phyloP scores from a whole-genome alignment of 2,113 vertebrate genomes.

The Sorex fumeus region DNA sequence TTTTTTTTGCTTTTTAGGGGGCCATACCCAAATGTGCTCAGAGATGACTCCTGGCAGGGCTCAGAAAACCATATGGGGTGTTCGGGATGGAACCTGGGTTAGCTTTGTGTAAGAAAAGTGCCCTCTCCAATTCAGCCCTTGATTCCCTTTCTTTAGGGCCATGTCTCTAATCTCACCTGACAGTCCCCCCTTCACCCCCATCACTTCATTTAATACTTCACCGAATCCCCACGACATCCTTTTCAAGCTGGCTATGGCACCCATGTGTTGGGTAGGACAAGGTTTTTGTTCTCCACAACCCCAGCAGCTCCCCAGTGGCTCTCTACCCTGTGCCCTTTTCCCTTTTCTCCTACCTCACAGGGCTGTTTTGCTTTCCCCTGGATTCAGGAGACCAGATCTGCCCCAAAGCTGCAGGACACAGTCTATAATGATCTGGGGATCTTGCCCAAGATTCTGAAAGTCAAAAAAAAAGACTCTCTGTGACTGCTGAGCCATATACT shows the following conservation, averaged over 20 bases:
- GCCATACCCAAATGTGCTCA: no score
- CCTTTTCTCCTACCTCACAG: neutral
- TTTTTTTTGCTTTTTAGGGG: no score
- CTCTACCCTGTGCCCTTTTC: neutral
- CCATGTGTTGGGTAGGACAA: neutral
- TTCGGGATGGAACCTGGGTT: no score
- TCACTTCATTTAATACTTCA: neutral
- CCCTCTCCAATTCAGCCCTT: no score
- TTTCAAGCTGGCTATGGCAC: neutral
- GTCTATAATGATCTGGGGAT: no score
- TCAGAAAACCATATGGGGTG: no score
- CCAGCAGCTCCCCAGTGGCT: neutral
- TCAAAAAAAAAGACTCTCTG: no score
- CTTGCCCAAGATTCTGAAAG: neutral
- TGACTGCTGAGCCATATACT: neutral
- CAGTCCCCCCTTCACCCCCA: no score
- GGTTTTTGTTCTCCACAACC: neutral
- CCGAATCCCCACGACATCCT: rapidly evolving
- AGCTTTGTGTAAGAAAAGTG: no score
- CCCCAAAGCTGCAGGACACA: neutral
- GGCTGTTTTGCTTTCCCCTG: neutral
- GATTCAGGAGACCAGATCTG: neutral
- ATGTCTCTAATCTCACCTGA: no score
- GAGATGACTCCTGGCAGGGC: no score
- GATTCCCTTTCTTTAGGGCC: no score